Conservation (phyloP, 2,113 vertebrate genomes). For the Rhodinocichla rosea region DNA sequence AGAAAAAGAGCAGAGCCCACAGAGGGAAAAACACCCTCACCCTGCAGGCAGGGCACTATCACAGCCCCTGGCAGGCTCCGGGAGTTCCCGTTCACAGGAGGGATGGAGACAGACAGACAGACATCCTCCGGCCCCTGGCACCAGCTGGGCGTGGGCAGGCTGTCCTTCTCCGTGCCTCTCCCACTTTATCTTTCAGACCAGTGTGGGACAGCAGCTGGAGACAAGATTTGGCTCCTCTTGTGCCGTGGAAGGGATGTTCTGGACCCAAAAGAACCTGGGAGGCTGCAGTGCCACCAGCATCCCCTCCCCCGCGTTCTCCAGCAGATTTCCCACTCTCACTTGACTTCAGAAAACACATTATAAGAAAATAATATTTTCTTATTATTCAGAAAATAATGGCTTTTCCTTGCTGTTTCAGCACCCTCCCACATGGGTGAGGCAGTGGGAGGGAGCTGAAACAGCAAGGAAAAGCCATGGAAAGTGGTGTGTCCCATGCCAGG, state of each 20-base stretch:
- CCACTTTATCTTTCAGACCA: neutral
- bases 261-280: neutral
- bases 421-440: neutral
- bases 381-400: too few species aligned
- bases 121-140: constrained; percentile 12
- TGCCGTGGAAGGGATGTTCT: neutral
- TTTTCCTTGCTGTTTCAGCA: too few species aligned
- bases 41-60: neutral
- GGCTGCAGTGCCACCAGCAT: neutral
- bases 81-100: constrained; percentile 17
- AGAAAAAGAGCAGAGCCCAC: neutral
- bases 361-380: too few species aligned
- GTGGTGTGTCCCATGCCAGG: accelerated
- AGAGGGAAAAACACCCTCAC: constrained; percentile 34
- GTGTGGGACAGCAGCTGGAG: neutral
- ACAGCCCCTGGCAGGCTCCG: neutral
- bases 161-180: neutral
- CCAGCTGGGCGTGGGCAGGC: neutral
- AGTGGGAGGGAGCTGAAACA: neutral
- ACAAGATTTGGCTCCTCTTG: neutral
- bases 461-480: neutral
- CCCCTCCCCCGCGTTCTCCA: neutral
- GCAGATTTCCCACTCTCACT: neutral
- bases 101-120: constrained; percentile 6
- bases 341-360: neutral